Evolutionary conservation across 2,113 vertebrate species (phyloP), one percentile per base, ranked within the genome.

Genomic region (Callipepla californica): DNA sequence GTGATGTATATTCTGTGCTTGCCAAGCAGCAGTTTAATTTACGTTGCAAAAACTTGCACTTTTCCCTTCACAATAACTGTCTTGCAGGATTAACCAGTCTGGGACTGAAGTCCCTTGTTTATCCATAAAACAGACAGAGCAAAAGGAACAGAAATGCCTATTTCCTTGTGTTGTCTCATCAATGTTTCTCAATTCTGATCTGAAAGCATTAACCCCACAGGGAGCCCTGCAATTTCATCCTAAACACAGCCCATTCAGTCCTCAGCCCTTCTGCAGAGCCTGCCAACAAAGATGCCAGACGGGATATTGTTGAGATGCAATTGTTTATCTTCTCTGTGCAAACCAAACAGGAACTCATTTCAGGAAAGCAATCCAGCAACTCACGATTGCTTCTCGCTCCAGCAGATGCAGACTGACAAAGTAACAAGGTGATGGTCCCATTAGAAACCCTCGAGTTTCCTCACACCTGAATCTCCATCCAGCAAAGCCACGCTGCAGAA

Each of bases 331-430:
- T 53, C 70, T 51, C 55, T 2, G 47, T 87, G 72, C 4, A 81
- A 91, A 78, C 22, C 80, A 68, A 90, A 87, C 13, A 83, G 76
- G 75, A 83, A 28, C 83, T 94, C 68, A 80, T 77, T 89, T 67
- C 75, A 92, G 85, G 79, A 80, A 89, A 92, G 81, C 85, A 85
- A 96, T 75, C 78, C 94, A 87, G 65, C 67, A 94, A 58, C 81
- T 76, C 91, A 25, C 70, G 85, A 69, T 30, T 17, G 14, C 78
- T 85, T 69, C 81, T 74, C 8, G 17, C 75, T 85, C 75, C 50
- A 65, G 67, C 73, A 90, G 84, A 78, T 8, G 62, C 74, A 82
- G 87, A 82, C 55, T 67, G 81, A 82, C 66, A 70, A 83, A 44
- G 87, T 51, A 93, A 92, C 40, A 86, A 89, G 95, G 80, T 80